Evolutionary conservation across 2,113 vertebrate genomes (phyloP).

Genomic region (Ploceus nigricollis): DNA sequence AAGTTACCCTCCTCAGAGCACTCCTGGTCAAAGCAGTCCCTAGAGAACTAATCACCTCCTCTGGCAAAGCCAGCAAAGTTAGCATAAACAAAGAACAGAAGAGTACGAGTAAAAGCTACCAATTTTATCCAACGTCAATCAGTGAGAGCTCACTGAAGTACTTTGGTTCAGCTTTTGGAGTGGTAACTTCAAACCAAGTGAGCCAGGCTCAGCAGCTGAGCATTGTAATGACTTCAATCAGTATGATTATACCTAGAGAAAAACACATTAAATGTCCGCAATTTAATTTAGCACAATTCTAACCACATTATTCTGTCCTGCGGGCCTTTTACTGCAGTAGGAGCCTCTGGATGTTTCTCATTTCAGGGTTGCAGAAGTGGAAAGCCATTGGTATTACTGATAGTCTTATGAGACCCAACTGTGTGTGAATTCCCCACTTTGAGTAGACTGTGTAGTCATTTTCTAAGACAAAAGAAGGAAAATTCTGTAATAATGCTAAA

Average conservation of each 20-base stretch:
- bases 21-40: not conserved
- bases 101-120: not conserved
- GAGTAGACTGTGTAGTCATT: not conserved
- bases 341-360: not conserved
- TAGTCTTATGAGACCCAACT: not conserved
- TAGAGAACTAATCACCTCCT: not conserved
- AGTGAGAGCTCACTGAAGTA: not conserved
- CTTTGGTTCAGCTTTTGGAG: not conserved
- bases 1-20: not conserved
- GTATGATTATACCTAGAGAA: not conserved
- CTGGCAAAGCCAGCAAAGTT: not conserved
- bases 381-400: not conserved
- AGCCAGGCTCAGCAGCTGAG: not conserved
- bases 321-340: not conserved
- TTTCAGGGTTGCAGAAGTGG: not conserved
- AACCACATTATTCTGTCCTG: not conserved
- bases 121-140: not conserved
- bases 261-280: not conserved
- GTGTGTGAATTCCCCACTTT: not conserved
- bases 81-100: not conserved
- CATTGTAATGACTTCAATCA: not conserved
- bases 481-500: not conserved
- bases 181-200: not conserved
- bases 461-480: not conserved
- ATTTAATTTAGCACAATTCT: not conserved